Percentiles rank a stretch among this genome's conserved stretches.
Evolutionary conservation across 2,113 vertebrate genomes (phyloP).

Genomic region (Nannospalax galili): DNA sequence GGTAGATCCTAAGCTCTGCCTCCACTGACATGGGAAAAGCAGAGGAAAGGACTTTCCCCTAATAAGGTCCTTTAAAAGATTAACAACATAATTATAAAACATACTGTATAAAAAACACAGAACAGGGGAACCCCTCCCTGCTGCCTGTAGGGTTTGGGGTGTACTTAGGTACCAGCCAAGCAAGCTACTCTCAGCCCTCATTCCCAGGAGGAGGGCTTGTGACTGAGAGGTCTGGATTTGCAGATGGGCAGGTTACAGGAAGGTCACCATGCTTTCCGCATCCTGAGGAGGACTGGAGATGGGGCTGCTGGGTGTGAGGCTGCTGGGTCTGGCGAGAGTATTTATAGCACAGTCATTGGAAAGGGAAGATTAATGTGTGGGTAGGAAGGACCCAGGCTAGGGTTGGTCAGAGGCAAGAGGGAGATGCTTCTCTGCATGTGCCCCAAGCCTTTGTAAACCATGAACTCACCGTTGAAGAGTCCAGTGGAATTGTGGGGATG

Average conservation of each 20-base stretch:
- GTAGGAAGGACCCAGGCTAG: background rate
- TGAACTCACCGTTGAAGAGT: constrained; percentile 10
- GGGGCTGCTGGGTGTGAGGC: background rate
- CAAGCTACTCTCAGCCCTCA: background rate
- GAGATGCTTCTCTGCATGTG: background rate
- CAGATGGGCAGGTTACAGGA: background rate
- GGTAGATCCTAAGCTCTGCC: background rate
- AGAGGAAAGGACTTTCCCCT: constrained; percentile 49
- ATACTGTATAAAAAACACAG: constrained; percentile 40
- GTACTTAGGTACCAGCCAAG: background rate
- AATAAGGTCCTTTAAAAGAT: background rate
- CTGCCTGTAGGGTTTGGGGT: constrained; percentile 47
- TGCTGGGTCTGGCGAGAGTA: background rate
- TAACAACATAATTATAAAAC: background rate
- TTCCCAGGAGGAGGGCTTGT: background rate
- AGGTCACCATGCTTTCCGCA: background rate
- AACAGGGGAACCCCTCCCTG: constrained; percentile 22
- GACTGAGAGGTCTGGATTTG: background rate
- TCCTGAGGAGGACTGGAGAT: background rate
- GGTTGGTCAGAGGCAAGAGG: background rate
- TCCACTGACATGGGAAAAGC: background rate
- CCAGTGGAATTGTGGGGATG: no score
- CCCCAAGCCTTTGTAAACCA: background rate
- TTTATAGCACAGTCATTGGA: constrained; percentile 2
- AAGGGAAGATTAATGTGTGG: constrained; percentile 10